Evolutionary conservation across 2,797 vertebrate genomes (phyloP).

Genomic region (Anniella stebbinsi): DNA sequence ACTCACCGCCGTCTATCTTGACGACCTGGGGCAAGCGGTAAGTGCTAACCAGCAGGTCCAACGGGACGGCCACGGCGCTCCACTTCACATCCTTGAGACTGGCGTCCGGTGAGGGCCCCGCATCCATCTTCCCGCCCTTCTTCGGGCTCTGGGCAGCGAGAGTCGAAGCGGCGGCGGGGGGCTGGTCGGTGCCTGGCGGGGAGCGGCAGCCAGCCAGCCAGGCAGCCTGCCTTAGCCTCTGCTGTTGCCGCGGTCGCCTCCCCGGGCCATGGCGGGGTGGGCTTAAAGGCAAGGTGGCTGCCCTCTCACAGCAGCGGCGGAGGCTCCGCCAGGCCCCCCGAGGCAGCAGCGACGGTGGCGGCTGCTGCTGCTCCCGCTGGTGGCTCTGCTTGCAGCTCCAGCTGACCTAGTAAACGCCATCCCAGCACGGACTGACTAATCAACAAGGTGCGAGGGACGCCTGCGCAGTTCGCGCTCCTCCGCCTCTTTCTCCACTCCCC

Average conservation of each 20-base stretch:
- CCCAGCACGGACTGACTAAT: conserved; percentile 79
- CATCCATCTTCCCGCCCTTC: conserved; percentile 88
- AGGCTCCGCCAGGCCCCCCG: conserved; percentile 64
- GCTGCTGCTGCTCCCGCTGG: conserved; percentile 60
- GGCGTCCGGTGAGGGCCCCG: conserved; percentile 88
- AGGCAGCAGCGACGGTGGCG: conserved; percentile 70
- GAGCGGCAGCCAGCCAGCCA: conserved; percentile 43
- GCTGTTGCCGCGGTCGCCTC: conserved; percentile 22
- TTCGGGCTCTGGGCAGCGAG: conserved; percentile 34
- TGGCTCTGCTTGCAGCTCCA: conserved; percentile 64
- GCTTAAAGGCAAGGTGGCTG: conserved; percentile 44
- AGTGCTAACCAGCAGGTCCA: conserved; percentile 92
- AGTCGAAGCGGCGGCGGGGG: conserved; percentile 25
- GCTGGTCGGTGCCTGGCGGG: conserved; percentile 48
- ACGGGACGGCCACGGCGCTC: conserved; percentile 89
- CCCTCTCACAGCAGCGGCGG: conserved; percentile 36
- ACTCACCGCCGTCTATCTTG: conserved; percentile 92
- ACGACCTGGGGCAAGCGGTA: conserved; percentile 94
- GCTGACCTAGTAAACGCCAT: conserved; percentile 80
- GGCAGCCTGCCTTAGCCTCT: conserved; percentile 59
- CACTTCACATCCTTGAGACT: conserved; percentile 94
- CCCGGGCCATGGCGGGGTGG: conserved; percentile 43
- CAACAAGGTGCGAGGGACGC: conserved; percentile 80
- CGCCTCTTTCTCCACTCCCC: conserved; percentile 73
- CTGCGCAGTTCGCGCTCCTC: conserved; percentile 78